Evolutionary conservation across 2,888 invertebrate species (phyloP).

Genomic region (Caenorhabditis virilis): DNA sequence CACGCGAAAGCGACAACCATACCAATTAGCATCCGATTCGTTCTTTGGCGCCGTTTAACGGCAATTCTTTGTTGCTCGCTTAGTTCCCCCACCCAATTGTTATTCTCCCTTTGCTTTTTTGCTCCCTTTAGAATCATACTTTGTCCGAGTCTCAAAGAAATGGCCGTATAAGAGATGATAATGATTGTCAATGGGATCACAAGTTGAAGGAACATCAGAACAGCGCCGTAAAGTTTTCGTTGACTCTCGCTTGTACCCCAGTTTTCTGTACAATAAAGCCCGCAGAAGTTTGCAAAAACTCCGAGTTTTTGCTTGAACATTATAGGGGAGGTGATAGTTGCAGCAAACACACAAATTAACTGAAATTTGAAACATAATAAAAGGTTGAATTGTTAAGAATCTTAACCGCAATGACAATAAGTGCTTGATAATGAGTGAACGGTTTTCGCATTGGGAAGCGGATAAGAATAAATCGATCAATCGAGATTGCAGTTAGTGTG

Average conservation of each 20-base stretch:
- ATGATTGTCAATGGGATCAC: constrained; percentile 65
- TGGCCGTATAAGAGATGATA: constrained; percentile 65
- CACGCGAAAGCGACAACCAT: constrained; percentile 63
- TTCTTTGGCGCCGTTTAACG: constrained; percentile 61
- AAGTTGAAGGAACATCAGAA: constrained; percentile 62
- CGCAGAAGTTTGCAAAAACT: constrained; percentile 59
- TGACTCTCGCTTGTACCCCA: constrained; percentile 47
- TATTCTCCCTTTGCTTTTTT: constrained; percentile 44
- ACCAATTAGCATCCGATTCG: constrained; percentile 66
- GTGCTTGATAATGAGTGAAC: constrained; percentile 58
- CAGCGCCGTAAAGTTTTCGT: constrained; percentile 59
- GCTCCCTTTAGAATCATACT: constrained; percentile 61
- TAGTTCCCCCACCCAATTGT: constrained; percentile 56
- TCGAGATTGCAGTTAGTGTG: constrained; percentile 64
- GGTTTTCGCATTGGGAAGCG: constrained; percentile 66
- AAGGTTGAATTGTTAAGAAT: too few relatives aligned
- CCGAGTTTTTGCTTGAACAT: constrained; percentile 60
- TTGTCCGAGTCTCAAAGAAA: constrained; percentile 63
- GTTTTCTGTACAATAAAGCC: constrained; percentile 58
- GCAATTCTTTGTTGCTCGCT: constrained; percentile 64
- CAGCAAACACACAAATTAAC: constrained; percentile 55
- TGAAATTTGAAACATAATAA: too few relatives aligned
- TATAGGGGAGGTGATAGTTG: constrained; percentile 55
- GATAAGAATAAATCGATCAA: constrained; percentile 63
- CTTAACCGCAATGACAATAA: constrained; percentile 56